phyloP scores from a whole-genome alignment of 2,888 invertebrate genomes.

The Ernsta delagoae region DNA sequence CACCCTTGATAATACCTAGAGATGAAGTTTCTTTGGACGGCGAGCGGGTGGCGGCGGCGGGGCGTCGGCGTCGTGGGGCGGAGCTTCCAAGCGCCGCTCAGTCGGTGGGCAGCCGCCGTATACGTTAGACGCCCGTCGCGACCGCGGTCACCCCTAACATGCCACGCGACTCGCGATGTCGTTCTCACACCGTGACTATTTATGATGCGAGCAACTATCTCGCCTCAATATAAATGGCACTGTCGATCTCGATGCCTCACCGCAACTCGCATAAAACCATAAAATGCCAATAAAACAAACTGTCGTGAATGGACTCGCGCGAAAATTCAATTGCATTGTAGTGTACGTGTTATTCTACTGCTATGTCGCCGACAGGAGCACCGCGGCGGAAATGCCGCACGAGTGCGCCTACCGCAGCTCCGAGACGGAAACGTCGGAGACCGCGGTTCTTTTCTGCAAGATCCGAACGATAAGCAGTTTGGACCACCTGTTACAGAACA shows the following conservation, averaged over 20 bases:
- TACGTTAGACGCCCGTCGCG: too few species aligned
- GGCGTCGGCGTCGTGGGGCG: too few species aligned
- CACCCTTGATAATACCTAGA: too few species aligned
- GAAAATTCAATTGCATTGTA: constrained; percentile 79
- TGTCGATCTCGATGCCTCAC: constrained; percentile 69
- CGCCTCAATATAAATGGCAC: constrained; percentile 77
- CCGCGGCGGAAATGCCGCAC: constrained; percentile 84
- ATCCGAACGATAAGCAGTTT: constrained; percentile 89
- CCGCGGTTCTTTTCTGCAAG: constrained; percentile 87
- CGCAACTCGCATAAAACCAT: constrained; percentile 66
- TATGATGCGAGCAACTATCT: constrained; percentile 76
- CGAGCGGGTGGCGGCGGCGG: too few species aligned
- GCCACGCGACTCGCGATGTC: constrained; percentile 79
- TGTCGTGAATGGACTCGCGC: constrained; percentile 74
- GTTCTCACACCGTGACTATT: constrained; percentile 73
- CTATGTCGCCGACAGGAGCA: constrained; percentile 71
- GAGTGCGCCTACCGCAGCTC: constrained; percentile 89
- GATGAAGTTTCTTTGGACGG: too few species aligned
- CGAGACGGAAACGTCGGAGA: constrained; percentile 82
- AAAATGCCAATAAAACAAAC: constrained; percentile 81
- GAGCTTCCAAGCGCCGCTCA: too few species aligned
- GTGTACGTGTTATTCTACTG: constrained; percentile 82
- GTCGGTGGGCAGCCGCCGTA: too few species aligned
- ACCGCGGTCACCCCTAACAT: too few species aligned
- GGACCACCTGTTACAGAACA: constrained; percentile 88